A percentile compares a stretch with the other conserved stretches of the same genome.
These are phyloP conservation scores for Benthosema pterotum DNA, from an alignment of 2,797 vertebrate species.

Conservation along the genomic window DNA sequence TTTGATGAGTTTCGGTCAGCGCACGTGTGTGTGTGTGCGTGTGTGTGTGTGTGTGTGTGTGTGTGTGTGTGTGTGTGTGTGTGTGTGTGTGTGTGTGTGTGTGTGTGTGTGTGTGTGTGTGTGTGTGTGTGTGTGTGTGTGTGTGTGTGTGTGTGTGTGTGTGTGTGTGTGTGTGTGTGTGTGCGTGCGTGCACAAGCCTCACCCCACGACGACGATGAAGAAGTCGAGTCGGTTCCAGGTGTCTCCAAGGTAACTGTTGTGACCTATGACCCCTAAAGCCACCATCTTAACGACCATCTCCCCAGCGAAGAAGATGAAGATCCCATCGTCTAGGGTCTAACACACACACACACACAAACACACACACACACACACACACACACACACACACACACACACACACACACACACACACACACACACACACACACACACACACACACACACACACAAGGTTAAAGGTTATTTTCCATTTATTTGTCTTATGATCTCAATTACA, in stretches of 20 bases:
- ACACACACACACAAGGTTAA: no score
- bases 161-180: neutral
- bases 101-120: slow-evolving; percentile 15
- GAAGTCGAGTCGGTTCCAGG: slow-evolving; percentile 97
- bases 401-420: slow-evolving; percentile 5
- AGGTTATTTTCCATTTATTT: no score
- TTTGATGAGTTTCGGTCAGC: slow-evolving; percentile 3
- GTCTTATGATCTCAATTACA: no score
- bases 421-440: no score
- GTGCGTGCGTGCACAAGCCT: slow-evolving; percentile 60
- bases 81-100: slow-evolving; percentile 24
- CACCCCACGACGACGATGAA: slow-evolving; percentile 97
- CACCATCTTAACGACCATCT: slow-evolving; percentile 97
- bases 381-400: slow-evolving; percentile 7
- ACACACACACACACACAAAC: slow-evolving; percentile 20
- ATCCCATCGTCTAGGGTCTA: slow-evolving; percentile 89
- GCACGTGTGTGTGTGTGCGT: no score
- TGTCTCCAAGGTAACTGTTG: slow-evolving; percentile 94
- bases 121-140: slow-evolving; percentile 16
- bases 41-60: no score
- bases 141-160: slow-evolving; percentile 12
- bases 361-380: slow-evolving; percentile 13
- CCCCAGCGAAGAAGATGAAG: slow-evolving; percentile 95
- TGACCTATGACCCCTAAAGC: slow-evolving; percentile 93
- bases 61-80: no score